These are phyloP conservation scores for Columba livia DNA, from an alignment of 2,113 vertebrate genomes.

Conservation along the genomic window DNA sequence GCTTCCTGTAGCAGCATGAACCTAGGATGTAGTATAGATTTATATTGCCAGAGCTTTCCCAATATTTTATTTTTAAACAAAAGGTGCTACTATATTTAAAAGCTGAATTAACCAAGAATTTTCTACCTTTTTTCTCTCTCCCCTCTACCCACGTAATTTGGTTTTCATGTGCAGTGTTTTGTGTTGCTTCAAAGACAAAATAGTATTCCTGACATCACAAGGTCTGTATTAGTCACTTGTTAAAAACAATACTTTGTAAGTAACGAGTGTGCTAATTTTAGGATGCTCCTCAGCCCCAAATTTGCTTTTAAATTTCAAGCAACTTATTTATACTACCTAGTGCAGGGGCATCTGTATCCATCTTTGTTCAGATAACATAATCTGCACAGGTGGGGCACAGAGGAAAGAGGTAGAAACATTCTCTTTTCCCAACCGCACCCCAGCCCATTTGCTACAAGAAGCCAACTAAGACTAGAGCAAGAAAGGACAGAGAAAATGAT, in stretches of 20 bases:
- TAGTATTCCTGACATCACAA: background rate
- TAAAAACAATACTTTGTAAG: background rate
- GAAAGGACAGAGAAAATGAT: background rate
- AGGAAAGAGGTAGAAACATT: background rate
- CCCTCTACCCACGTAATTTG: accelerated
- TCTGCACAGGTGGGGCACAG: background rate
- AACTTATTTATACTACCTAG: background rate
- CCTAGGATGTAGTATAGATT: background rate
- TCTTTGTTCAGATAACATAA: background rate
- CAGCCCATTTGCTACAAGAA: background rate
- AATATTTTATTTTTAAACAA: background rate
- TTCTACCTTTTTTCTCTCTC: background rate
- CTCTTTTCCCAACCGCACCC: background rate
- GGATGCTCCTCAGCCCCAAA: background rate
- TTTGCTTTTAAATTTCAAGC: background rate
- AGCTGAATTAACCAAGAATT: background rate
- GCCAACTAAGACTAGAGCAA: background rate
- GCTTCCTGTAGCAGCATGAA: background rate
- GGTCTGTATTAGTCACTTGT: background rate
- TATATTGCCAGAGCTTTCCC: background rate
- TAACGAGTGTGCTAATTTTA: background rate
- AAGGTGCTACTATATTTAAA: background rate
- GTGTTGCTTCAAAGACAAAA: background rate
- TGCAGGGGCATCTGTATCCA: background rate
- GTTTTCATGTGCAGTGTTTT: background rate